These are phyloP conservation scores for Nothocercus nigrocapillus DNA, from an alignment of 2,113 vertebrate genomes.

Conservation along the genomic window DNA sequence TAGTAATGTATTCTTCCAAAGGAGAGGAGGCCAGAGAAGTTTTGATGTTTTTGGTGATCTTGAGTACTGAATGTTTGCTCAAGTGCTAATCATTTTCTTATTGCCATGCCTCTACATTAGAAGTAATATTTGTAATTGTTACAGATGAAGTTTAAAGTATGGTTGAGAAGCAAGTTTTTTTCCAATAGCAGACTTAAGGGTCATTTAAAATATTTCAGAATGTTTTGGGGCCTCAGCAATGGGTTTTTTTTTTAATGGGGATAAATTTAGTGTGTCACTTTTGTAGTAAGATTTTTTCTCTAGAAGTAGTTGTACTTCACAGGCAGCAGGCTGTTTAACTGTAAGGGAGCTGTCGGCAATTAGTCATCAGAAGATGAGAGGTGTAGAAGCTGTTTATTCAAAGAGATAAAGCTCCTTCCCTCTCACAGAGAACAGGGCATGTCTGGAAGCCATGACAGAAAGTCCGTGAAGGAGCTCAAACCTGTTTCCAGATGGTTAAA, in stretches of 20 bases:
- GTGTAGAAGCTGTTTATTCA: not conserved
- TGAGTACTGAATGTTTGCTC: not conserved
- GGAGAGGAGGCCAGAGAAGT: not conserved
- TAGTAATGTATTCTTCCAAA: not conserved
- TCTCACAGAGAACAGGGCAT: not conserved
- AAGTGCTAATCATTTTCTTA: not conserved
- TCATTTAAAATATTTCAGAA: not conserved
- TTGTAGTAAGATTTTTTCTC: not conserved
- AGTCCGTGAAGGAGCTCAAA: not conserved
- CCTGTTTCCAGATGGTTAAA: not conserved
- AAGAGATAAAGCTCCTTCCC: not conserved
- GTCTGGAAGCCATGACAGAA: not conserved
- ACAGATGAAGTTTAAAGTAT: not conserved
- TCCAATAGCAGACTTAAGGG: not conserved
- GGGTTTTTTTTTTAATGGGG: accelerated
- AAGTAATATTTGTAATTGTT: not conserved
- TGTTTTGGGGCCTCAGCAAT: not conserved
- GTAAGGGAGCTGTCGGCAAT: not conserved
- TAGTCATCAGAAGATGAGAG: not conserved
- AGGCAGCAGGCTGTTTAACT: not conserved
- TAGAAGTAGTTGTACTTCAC: not conserved
- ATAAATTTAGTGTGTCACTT: not conserved
- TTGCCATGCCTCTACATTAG: not conserved
- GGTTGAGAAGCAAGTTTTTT: not conserved
- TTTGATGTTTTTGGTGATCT: not conserved